These are phyloP conservation scores for Heteromormyrus szaboi DNA, from an alignment of 2,797 vertebrate species.

Conservation along the genomic window DNA sequence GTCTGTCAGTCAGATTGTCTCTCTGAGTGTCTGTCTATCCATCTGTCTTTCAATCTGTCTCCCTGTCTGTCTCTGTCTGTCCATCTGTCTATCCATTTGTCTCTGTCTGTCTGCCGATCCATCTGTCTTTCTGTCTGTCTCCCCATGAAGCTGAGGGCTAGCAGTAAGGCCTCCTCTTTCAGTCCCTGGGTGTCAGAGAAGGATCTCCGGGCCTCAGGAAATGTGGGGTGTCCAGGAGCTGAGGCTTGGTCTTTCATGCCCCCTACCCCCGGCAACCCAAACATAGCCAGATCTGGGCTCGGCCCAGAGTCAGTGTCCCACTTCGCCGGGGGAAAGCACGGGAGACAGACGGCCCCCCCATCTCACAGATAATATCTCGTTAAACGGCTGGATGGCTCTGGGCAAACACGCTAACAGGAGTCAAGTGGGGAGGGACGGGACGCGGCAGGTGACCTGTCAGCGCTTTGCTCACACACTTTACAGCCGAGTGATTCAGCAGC, in stretches of 20 bases:
- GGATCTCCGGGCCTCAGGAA: neutral
- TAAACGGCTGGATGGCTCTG: conserved; percentile 11
- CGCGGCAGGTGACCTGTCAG: conserved; percentile 61
- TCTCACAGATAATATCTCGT: conserved; percentile 6
- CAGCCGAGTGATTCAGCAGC: conserved; percentile 75
- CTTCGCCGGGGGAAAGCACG: neutral
- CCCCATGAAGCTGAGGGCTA: neutral
- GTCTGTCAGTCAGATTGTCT: neutral
- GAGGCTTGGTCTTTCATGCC: neutral
- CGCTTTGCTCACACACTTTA: conserved; percentile 63
- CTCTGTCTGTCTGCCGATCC: neutral
- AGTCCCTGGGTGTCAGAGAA: neutral
- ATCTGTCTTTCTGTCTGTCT: neutral
- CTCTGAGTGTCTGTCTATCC: neutral
- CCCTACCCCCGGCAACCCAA: neutral
- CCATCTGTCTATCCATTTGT: neutral
- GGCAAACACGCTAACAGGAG: conserved; percentile 28
- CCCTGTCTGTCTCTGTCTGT: neutral
- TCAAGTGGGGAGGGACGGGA: conserved; percentile 49
- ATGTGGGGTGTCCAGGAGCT: neutral
- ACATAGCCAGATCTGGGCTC: neutral
- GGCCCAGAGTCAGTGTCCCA: neutral
- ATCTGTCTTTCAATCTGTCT: neutral
- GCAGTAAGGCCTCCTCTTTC: neutral
- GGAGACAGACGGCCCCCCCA: neutral